Base-by-base conservation (phyloP, 1,140 invertebrate species). In the Neomicropteryx cornuta region DNA sequence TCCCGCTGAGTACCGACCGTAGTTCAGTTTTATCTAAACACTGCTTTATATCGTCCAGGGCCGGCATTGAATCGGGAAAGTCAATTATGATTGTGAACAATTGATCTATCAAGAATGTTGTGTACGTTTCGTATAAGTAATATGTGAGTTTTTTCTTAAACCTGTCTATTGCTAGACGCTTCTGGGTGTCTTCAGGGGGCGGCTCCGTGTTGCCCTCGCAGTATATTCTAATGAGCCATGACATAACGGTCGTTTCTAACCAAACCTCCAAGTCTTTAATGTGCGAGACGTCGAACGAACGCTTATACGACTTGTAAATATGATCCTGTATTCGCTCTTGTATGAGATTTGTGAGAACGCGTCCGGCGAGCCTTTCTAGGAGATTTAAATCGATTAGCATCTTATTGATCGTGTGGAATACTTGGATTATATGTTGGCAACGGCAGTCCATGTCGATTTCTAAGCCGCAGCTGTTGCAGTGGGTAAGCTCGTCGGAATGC, bases 41-140 rank as follows among this genome's bases (percentile, higher is more conserved):
- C 23, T 79, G 61, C 46, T 82, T 78, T 18, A 98, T 71, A 65
- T 98, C 94, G 56, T 91, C 80, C 14, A 98, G 73, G 2, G 91
- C 89, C 17, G 90, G 87, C 50, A 90, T 80, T 4, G 93, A 97
- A 50, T 97, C 92, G 3, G 94, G 94, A 72, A 87, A 97, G 58
- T 97, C 83, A 58, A 96, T 93, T 39, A 96, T 93, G 34, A 96
- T 96, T 52, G 88, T 90, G 58, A 97, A 97, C 29, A 97, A 69
- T 55, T 96, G 88, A 52, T 90, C 81, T 38, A 95, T 94, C 47
- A 90, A 76, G 32, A 83, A 75, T 54, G 78, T 79, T 11, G 87
- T 91, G 53, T 92, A 96, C 5, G 79, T 87, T 60, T 93, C 86
- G 54, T 87, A 91, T 32, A 96, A 68, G 55, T 83, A 86, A 56